Conservation (phyloP, 2,888 invertebrate genomes). For the Drosophila buzzatii region DNA sequence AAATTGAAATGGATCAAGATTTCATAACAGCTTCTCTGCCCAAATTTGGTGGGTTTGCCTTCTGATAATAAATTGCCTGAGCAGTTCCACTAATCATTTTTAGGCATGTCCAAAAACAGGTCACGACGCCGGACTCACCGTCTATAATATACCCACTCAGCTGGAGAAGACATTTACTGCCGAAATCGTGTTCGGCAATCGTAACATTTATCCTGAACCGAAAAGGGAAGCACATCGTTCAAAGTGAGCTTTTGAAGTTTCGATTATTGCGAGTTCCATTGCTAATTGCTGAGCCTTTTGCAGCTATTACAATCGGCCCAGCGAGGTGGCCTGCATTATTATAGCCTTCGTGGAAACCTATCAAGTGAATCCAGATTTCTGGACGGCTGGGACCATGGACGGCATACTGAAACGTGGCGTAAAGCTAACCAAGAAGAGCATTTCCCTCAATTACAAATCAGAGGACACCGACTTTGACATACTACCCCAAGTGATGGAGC, state of each 20-base stretch:
- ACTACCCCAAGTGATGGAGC: constrained; percentile 76
- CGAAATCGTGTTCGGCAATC: constrained; percentile 77
- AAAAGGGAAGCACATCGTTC: constrained; percentile 40
- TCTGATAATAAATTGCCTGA: no score
- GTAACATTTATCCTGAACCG: constrained; percentile 62
- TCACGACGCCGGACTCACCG: constrained; percentile 65
- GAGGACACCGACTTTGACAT: constrained; percentile 76
- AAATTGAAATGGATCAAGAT: constrained; percentile 71
- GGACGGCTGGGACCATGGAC: constrained; percentile 79
- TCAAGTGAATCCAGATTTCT: constrained; percentile 78
- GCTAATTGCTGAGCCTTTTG: not conserved
- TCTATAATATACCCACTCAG: constrained; percentile 80
- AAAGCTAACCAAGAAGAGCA: constrained; percentile 67
- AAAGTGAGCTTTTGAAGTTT: constrained; percentile 33
- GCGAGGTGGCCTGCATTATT: constrained; percentile 79
- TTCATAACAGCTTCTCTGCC: constrained; percentile 65
- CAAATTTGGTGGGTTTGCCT: constrained; percentile 70
- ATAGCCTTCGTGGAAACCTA: constrained; percentile 82
- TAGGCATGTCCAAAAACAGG: constrained; percentile 49
- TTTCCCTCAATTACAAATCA: constrained; percentile 65
- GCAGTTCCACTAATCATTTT: constrained; percentile 18
- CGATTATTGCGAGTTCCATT: not conserved
- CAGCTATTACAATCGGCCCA: constrained; percentile 70
- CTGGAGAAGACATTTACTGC: constrained; percentile 79
- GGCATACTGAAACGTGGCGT: constrained; percentile 72